Evolutionary conservation across 30 jellyfish, hydroid and myxozoan genomes (phyloP).

Genomic region (Rhopilema esculentum): DNA sequence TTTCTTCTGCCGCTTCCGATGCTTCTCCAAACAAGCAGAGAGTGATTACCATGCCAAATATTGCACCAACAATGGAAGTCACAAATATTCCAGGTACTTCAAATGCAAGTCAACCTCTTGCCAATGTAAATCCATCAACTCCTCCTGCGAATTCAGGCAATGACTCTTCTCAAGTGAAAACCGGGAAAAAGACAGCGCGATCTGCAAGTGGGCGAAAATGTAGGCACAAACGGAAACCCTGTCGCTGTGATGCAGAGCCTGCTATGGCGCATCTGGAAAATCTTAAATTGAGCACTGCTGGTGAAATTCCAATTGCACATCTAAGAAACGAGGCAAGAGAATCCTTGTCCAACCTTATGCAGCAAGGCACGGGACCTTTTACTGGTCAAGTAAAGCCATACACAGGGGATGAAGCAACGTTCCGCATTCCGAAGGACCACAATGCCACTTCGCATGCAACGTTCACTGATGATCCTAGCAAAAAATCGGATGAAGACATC

Average conservation of each 20-base stretch:
- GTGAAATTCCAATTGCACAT: background rate
- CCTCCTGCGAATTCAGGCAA: background rate
- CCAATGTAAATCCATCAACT: background rate
- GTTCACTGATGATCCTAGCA: background rate
- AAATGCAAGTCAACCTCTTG: background rate
- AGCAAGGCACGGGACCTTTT: background rate
- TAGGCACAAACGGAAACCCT: slow-evolving; percentile 58
- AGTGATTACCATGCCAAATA: background rate
- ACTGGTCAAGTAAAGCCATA: background rate
- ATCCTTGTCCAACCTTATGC: background rate
- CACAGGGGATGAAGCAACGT: too few species aligned
- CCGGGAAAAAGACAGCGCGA: background rate
- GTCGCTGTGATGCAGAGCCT: slow-evolving; percentile 44
- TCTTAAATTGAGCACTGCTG: background rate
- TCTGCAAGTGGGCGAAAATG: slow-evolving; percentile 24
- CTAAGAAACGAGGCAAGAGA: background rate
- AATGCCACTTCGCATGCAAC: background rate
- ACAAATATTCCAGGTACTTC: background rate
- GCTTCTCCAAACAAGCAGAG: background rate
- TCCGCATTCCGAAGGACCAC: background rate
- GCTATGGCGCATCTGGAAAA: background rate
- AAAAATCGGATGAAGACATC: too few species aligned
- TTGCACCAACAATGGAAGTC: background rate
- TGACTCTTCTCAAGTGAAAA: background rate
- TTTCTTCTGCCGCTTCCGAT: background rate